Base-by-base conservation (phyloP, 2,113 vertebrate species). In the Neogale vison region DNA sequence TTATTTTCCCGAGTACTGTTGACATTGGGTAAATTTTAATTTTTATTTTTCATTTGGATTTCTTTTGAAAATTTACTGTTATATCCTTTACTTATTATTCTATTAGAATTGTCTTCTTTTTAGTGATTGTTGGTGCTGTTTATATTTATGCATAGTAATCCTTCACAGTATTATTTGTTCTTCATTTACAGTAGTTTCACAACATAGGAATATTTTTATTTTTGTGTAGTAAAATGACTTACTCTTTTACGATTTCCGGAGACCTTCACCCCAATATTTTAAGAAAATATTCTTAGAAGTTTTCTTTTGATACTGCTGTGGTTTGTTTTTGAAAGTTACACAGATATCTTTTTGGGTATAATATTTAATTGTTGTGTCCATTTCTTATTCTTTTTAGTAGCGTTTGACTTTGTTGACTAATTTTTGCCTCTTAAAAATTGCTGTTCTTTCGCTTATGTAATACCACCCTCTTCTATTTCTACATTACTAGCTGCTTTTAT, bases 101-200 rank as follows among this genome's bases (percentile, higher is more conserved):
- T 84, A 15, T 67, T 69, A 47, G 39, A 1, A 8, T 69, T 21
- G 15, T 92, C 24, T 50, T 82, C 84, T 96, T 42, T 50, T 81
- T 84, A 63, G 39, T 61, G 39, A 61, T 69, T 94, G 23, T 90
- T 94, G 69, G 29, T 88, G 17, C 24, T 96, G 0, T 74, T 90
- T 96, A 76, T 97, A 59, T 89, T 82, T 90, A 67, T 93, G 47
- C 24, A 1, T 74, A 84, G 85, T 94, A 71, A 79, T 95, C 7
- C 23, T 79, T 87, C 29, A 57, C 12, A n/a, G 52, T 93, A 10
- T 90, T 77, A 72, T 76, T 88, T 92, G 18, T 12, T 88, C n/a
- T 42, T 95, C n/a, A 50, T 71, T 81, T 61, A 82, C 3, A 34
- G 34, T 93, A 71, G 63, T 88, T 95, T 88, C 7, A 82, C 17